phyloP scores from a whole-genome alignment of 2,797 vertebrate genomes.

The Cossypha heuglini region DNA sequence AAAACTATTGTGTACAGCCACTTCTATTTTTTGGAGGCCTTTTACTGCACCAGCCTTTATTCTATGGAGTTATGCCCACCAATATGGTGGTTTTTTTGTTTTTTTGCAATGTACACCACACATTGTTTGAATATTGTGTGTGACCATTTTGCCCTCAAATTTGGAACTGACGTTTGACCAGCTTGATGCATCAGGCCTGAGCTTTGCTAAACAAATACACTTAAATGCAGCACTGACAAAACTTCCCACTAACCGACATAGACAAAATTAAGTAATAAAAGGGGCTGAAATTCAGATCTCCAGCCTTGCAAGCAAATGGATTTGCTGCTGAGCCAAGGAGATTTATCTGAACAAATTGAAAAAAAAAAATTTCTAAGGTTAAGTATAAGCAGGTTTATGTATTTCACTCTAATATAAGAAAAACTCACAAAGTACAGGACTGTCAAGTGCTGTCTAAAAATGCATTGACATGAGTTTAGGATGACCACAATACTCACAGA shows the following conservation, averaged over 20 bases:
- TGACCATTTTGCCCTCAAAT: background rate
- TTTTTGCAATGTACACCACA: background rate
- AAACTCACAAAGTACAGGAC: background rate
- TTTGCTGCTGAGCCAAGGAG: background rate
- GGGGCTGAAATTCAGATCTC: background rate
- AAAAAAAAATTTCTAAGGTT: background rate
- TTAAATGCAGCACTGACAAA: background rate
- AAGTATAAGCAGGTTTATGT: background rate
- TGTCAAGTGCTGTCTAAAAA: background rate
- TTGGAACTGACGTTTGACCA: background rate
- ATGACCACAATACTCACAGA: background rate
- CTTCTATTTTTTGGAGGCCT: background rate
- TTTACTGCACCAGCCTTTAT: background rate
- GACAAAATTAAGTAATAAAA: background rate
- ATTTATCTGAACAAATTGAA: background rate
- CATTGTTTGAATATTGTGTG: background rate
- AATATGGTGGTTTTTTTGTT: background rate
- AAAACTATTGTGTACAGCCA: background rate
- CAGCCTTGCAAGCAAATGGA: background rate
- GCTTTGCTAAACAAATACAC: conserved; percentile 25
- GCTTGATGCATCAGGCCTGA: background rate
- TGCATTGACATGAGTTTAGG: background rate
- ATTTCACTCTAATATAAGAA: background rate
- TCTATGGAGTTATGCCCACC: background rate
- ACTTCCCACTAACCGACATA: background rate